Conservation (phyloP, 2,797 vertebrate species). For the Enteromius paludinosus region DNA sequence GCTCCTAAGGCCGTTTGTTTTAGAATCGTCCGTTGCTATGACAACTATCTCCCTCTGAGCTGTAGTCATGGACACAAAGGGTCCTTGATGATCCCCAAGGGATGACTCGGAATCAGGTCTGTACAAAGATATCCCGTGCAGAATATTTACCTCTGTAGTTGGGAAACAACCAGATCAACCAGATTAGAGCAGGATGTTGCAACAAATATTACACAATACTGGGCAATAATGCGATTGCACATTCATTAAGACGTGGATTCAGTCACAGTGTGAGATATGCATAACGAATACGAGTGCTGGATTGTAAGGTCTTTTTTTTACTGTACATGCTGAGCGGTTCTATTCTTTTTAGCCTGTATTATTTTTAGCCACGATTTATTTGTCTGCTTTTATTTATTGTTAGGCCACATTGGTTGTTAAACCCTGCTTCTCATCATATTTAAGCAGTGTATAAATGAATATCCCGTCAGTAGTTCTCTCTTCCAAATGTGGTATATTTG, state of each 20-base stretch:
- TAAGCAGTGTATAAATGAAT: neutral
- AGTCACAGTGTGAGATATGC: neutral
- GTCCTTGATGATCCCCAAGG: slow-evolving; percentile 64
- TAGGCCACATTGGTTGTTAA: neutral
- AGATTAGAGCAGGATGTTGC: slow-evolving; percentile 35
- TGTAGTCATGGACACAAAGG: slow-evolving; percentile 67
- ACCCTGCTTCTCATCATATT: neutral
- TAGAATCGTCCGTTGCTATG: slow-evolving; percentile 61
- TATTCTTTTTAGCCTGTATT: neutral
- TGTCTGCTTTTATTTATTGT: neutral
- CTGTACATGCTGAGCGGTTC: neutral
- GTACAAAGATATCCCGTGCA: slow-evolving; percentile 46
- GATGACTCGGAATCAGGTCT: slow-evolving; percentile 54
- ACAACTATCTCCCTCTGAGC: slow-evolving; percentile 63
- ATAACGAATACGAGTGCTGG: neutral
- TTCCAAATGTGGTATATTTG: neutral
- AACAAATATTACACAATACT: slow-evolving; percentile 12
- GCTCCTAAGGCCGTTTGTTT: slow-evolving; percentile 63
- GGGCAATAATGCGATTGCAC: slow-evolving; percentile 6
- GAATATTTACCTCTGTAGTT: slow-evolving; percentile 47
- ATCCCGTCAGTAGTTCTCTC: no score
- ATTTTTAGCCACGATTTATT: neutral
- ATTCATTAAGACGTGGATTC: neutral
- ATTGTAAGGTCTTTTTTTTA: neutral
- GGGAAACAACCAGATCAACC: slow-evolving; percentile 51